A percentile compares a stretch with the other conserved stretches of the same genome.
These are phyloP conservation scores for Sthenelais limicola DNA, from an alignment of 2,888 invertebrate genomes.

Conservation along the genomic window DNA sequence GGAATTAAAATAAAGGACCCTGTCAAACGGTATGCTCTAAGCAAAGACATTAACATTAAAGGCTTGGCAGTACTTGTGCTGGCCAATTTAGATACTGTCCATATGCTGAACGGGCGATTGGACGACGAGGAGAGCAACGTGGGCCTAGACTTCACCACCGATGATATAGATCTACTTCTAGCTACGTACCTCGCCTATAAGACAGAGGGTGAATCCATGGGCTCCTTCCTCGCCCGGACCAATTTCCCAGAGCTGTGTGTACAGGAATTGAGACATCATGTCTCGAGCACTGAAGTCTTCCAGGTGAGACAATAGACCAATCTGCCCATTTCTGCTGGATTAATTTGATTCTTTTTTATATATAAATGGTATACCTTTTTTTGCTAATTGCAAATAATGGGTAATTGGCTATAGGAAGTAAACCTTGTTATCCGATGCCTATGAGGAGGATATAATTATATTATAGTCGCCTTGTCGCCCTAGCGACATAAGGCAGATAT, in stretches of 20 bases:
- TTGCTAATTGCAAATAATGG: too few relatives aligned
- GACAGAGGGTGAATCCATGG: slow-evolving; percentile 39
- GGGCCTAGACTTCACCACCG: slow-evolving; percentile 40
- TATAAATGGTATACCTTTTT: too few relatives aligned
- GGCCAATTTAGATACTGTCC: slow-evolving; percentile 33
- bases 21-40: slow-evolving; percentile 25
- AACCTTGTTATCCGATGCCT: too few relatives aligned
- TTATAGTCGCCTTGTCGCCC: too few relatives aligned
- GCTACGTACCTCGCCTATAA: slow-evolving; percentile 41
- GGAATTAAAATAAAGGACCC: slow-evolving; percentile 30
- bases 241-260: slow-evolving; percentile 42
- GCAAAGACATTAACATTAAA: slow-evolving; percentile 41
- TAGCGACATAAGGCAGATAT: too few relatives aligned
- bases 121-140: slow-evolving; percentile 31
- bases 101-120: not conserved
- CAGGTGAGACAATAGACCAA: too few relatives aligned
- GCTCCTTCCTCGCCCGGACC: slow-evolving; percentile 35
- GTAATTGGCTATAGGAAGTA: too few relatives aligned
- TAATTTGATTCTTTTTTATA: too few relatives aligned
- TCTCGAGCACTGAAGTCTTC: slow-evolving; percentile 31
- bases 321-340: too few relatives aligned
- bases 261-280: slow-evolving; percentile 35
- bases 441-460: too few relatives aligned
- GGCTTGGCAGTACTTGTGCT: slow-evolving; percentile 33
- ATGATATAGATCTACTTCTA: slow-evolving; percentile 40